Evolutionary conservation across 2,113 vertebrate genomes (phyloP), one percentile per base, ranked within the genome.

Genomic region (Pangasianodon hypophthalmus): DNA sequence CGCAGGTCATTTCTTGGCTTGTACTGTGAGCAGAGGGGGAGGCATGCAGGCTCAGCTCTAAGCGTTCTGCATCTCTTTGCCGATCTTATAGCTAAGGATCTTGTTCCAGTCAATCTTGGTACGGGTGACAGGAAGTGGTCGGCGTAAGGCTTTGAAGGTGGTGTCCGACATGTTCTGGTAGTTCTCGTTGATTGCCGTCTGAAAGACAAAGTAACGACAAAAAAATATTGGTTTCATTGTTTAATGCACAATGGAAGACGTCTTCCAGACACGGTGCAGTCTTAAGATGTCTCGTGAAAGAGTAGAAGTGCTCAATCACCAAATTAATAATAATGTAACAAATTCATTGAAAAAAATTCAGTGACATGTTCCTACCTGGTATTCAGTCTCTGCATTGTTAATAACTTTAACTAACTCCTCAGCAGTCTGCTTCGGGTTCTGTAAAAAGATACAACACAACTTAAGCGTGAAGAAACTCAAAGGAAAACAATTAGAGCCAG

Each of bases 71-170:
- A 98, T 98, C 93, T 99, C 98, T 92, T 99, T 99, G 95, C 98
- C 98, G 75, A 99, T 99, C 96, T 98, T 99, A 97, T 99, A 99
- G 95, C 97, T 99, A 93, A 99, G 97, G 95, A 99, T 98, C 96
- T 99, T 99, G 97, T 98, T 99, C 98, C 98, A 99, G 96, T 99
- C 98, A 11, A 99, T 97, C 96, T 99, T 99, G 96, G 97, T 99
- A 94, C 98, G 98, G 92, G 98, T 99, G 93, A 99, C 97, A 0
- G 98, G 98, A 50, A 99, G 97, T 93, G 98, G 98, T 92, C 98
- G 96, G 92, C 98, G 97, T 93, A 99, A 96, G 94, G 98, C 98
- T 93, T 99, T 99, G 95, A 99, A 99, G 32, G 98, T 99, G 96
- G 97, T 99, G 93, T 98, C 97, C 80, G 98, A 99, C 98, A 99